Conservation (phyloP, 2,888 invertebrate species). For the Caenorhabditis uteleia region DNA sequence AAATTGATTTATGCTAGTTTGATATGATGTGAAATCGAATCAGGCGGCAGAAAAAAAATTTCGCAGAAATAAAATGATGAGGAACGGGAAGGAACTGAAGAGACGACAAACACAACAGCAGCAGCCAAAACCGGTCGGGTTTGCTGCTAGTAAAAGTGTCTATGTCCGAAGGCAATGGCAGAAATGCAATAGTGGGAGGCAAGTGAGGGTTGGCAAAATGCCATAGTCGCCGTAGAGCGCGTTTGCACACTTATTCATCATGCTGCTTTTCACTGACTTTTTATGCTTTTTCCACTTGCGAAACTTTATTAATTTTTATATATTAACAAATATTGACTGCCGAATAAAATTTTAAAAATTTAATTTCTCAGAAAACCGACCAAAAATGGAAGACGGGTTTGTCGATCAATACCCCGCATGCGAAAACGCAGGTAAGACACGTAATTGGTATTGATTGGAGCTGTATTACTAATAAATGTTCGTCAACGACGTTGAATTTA, state of each 20-base stretch:
- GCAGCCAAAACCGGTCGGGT: not conserved
- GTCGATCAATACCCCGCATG: conserved; percentile 24
- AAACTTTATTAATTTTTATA: not conserved
- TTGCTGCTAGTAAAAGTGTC: not conserved
- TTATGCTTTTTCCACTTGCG: not conserved
- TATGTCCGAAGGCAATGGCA: not conserved
- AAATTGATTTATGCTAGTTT: too few relatives aligned
- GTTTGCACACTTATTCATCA: too few relatives aligned
- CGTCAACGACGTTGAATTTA: not conserved
- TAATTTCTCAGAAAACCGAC: conserved; percentile 5
- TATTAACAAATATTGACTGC: not conserved
- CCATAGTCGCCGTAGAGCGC: too few relatives aligned
- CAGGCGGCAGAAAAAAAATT: too few relatives aligned
- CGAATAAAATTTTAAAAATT: not conserved
- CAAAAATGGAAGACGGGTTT: conserved; percentile 28
- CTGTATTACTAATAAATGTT: not conserved
- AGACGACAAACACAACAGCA: too few relatives aligned
- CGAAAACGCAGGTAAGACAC: conserved; percentile 10
- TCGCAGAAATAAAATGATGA: too few relatives aligned
- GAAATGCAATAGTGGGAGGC: too few relatives aligned
- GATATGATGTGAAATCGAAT: too few relatives aligned
- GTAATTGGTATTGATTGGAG: too few relatives aligned
- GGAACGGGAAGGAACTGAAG: too few relatives aligned
- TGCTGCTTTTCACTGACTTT: not conserved
- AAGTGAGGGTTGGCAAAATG: too few relatives aligned